These are phyloP conservation scores for Macropus fuliginosus DNA, from an alignment of 2,797 vertebrate species.

Conservation along the genomic window DNA sequence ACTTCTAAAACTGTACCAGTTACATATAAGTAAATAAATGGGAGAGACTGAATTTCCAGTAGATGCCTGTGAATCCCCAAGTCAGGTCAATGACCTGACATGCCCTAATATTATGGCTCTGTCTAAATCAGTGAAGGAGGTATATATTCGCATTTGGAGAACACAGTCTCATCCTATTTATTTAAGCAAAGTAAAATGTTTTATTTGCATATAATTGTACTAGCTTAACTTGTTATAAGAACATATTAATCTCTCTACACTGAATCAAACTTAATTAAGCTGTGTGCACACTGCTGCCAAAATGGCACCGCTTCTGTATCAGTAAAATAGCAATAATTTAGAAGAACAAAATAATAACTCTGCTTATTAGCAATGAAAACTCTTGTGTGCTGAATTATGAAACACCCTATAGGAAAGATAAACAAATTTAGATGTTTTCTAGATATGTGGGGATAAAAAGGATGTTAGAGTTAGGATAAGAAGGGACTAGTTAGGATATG, in stretches of 20 bases:
- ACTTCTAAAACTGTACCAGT: not conserved
- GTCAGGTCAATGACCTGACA: not conserved
- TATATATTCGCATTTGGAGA: not conserved
- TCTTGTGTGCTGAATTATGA: not conserved
- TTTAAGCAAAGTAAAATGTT: conserved; percentile 19
- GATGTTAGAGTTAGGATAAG: conserved; percentile 6
- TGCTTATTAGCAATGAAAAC: conserved; percentile 28
- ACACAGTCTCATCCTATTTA: conserved; percentile 2
- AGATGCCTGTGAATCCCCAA: not conserved
- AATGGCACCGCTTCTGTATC: conserved; percentile 18
- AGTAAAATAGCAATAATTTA: conserved; percentile 51
- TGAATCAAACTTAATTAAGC: conserved; percentile 61
- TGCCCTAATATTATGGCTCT: not conserved
- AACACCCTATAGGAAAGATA: conserved; percentile 17
- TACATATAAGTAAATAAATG: not conserved
- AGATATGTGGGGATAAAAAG: not conserved
- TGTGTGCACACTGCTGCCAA: not conserved
- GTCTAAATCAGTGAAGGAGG: not conserved
- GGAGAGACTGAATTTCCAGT: not conserved
- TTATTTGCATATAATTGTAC: conserved; percentile 29
- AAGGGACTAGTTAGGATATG: not conserved
- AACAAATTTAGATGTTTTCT: conserved; percentile 29
- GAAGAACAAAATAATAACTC: conserved; percentile 53
- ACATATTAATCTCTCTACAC: conserved; percentile 16
- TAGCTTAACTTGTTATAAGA: conserved; percentile 52